Percentiles rank a stretch among this genome's conserved stretches.
phyloP scores from a whole-genome alignment of 2,113 vertebrate species.

The Carlito syrichta region DNA sequence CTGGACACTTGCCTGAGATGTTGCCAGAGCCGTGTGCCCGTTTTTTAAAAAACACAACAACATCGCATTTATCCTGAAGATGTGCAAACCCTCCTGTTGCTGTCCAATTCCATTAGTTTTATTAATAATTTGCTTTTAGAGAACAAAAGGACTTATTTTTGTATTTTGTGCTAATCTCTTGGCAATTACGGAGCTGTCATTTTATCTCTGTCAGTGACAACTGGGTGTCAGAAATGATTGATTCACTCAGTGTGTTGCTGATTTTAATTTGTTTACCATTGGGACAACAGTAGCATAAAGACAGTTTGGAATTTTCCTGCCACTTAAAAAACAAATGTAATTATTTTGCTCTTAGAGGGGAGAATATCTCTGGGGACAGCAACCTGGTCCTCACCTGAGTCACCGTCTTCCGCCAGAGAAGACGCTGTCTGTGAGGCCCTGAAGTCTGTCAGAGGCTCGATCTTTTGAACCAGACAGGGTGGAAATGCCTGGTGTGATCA shows the following conservation, averaged over 20 bases:
- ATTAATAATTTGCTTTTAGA: background rate
- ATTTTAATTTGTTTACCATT: background rate
- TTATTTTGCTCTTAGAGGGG: too few species aligned
- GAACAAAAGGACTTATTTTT: background rate
- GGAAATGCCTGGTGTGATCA: background rate
- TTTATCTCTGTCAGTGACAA: background rate
- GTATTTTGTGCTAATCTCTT: background rate
- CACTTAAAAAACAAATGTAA: background rate
- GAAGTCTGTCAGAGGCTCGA: background rate
- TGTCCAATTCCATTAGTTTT: rapidly evolving
- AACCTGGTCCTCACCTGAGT: rapidly evolving
- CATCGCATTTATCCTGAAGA: rapidly evolving
- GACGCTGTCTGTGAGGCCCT: rapidly evolving
- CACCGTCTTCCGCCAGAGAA: rapidly evolving
- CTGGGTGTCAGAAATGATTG: background rate
- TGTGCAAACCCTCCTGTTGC: rapidly evolving
- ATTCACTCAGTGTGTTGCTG: background rate
- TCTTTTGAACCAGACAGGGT: rapidly evolving
- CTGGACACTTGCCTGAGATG: rapidly evolving
- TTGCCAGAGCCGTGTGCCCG: rapidly evolving
- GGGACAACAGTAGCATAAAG: rapidly evolving
- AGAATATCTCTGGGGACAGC: rapidly evolving
- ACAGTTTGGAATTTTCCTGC: background rate
- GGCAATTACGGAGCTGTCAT: background rate
- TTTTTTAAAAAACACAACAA: rapidly evolving